Percentiles rank a stretch among this genome's conserved stretches.
Conservation (phyloP, 2,888 invertebrate genomes). For the Dolomedes plantarius region DNA sequence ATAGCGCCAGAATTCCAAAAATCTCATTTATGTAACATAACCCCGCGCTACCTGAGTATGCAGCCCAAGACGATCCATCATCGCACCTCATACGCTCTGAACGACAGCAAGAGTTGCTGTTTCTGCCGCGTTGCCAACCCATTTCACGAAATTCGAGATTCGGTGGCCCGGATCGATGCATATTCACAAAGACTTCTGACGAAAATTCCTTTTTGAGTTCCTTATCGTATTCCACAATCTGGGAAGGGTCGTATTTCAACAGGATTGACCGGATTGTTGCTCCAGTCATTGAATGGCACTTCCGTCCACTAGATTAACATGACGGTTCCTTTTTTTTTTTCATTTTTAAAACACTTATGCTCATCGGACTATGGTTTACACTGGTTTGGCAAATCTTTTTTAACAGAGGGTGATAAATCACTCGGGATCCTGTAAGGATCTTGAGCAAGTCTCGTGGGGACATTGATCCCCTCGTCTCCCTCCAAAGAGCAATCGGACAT, state of each 20-base stretch:
- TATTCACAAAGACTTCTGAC: conserved; percentile 14
- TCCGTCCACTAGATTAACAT: neutral
- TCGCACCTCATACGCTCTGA: neutral
- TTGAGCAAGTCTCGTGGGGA: too few species aligned
- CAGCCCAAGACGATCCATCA: neutral
- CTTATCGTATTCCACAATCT: conserved; percentile 13
- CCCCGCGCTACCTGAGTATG: neutral
- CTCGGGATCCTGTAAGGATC: too few species aligned
- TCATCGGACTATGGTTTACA: too few species aligned
- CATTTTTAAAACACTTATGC: too few species aligned
- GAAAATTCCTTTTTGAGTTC: neutral
- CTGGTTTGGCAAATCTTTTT: too few species aligned
- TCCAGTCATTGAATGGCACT: neutral
- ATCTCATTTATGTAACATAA: neutral
- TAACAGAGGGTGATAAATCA: too few species aligned
- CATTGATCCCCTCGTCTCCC: too few species aligned
- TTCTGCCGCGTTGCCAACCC: neutral
- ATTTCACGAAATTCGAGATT: conserved; percentile 5
- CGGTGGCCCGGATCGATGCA: conserved; percentile 3
- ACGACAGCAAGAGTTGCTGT: neutral
- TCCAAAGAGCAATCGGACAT: too few species aligned
- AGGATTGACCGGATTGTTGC: neutral
- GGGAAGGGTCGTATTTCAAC: conserved; percentile 8
- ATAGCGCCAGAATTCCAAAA: neutral
- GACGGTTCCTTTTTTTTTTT: neutral